Evolutionary conservation across 2,797 vertebrate species (phyloP).

Genomic region (Myotis myotis): DNA sequence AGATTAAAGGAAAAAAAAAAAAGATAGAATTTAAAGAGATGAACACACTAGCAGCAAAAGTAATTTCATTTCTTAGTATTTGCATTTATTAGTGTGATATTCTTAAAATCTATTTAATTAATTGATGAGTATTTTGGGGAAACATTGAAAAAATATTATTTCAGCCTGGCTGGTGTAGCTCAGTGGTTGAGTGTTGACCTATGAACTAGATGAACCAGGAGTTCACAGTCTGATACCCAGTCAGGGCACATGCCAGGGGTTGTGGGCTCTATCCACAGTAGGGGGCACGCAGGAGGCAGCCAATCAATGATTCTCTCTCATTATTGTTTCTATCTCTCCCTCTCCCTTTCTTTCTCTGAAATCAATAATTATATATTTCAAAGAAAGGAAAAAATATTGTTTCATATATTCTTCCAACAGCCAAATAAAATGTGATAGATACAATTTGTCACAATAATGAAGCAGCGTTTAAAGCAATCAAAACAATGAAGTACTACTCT

Average conservation of each 20-base stretch:
- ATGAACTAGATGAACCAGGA: too few relatives aligned
- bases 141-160: background rate
- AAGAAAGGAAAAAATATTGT: background rate
- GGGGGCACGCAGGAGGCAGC: too few relatives aligned
- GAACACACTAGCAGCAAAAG: background rate
- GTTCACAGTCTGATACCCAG: too few relatives aligned
- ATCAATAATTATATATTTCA: too few relatives aligned
- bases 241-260: too few relatives aligned
- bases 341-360: too few relatives aligned
- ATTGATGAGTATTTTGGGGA: background rate
- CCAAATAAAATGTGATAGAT: background rate
- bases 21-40: slow-evolving; percentile 57
- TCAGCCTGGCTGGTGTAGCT: background rate
- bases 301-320: too few relatives aligned
- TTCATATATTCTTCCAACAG: background rate
- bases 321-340: too few relatives aligned
- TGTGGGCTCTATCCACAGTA: too few relatives aligned
- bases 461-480: background rate
- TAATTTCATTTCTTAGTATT: background rate
- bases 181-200: too few relatives aligned
- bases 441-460: background rate
- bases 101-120: background rate
- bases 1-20: slow-evolving; percentile 57
- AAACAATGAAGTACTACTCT: background rate
- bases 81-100: background rate